A percentile compares a stretch with the other conserved stretches of the same genome.
Conservation (phyloP, 2,888 invertebrate species). For the Atherix ibis region DNA sequence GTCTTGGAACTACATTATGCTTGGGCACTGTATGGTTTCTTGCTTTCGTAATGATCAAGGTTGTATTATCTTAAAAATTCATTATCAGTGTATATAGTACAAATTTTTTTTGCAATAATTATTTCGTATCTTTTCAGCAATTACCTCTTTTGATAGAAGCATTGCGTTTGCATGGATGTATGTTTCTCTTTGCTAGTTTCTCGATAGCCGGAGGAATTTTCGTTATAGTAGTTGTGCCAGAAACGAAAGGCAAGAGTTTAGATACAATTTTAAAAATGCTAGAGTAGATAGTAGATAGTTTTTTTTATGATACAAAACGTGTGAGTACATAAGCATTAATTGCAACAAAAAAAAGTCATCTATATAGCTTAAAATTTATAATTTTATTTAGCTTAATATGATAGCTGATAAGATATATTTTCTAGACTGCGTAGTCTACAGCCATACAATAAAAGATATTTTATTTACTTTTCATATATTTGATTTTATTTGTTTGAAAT, state of each 20-base stretch:
- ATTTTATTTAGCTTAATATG: too few species aligned
- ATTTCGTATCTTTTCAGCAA: constrained; percentile 15
- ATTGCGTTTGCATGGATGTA: constrained; percentile 23
- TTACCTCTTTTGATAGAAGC: constrained; percentile 18
- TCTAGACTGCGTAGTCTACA: too few species aligned
- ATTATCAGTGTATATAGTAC: not conserved
- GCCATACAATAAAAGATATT: too few species aligned
- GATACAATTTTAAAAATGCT: constrained; percentile 21
- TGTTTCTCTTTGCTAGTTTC: constrained; percentile 22
- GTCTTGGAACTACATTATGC: constrained; percentile 17
- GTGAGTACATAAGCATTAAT: too few species aligned
- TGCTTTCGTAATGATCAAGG: constrained; percentile 14
- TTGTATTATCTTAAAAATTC: constrained; percentile 6
- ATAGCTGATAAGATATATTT: too few species aligned
- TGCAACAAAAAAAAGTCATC: too few species aligned
- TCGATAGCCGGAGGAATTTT: constrained; percentile 21
- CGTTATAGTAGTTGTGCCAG: constrained; percentile 23
- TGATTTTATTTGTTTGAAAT: too few species aligned
- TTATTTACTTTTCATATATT: too few species aligned
- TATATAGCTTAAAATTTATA: too few species aligned
- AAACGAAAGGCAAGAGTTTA: constrained; percentile 27
- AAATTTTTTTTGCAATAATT: constrained; percentile 1
- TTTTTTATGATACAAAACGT: too few species aligned
- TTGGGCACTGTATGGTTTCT: constrained; percentile 17
- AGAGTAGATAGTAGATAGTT: too few species aligned